Evolutionary conservation across 2,888 invertebrate species (phyloP), one percentile per base, ranked within the genome.

Genomic region (Leistus spinibarbis): DNA sequence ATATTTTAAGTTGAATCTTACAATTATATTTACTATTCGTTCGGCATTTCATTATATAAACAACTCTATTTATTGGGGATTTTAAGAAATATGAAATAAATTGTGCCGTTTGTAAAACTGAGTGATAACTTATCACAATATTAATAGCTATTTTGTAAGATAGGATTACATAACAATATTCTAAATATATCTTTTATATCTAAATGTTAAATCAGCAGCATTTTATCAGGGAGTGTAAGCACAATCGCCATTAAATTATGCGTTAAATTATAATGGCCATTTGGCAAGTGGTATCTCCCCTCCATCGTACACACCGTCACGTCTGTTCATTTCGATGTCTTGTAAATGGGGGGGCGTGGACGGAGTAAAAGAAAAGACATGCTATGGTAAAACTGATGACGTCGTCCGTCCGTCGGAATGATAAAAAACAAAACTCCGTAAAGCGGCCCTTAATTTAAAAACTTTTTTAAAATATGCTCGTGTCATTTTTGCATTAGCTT

Each of bases 401-500:
- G 56, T 63, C 63, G 7, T 40, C n/a, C 22, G 65, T 66, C 56
- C 72, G 20, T 23, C 24, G 27, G 53, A 73, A 73, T 73, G 73
- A 62, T 60, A 73, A 73, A 73, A 73, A 66, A 72, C 72, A 73
- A 73, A 67, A 67, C 73, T 73, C 73, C 60, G 62, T 67, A 73
- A 73, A 73, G 67, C 73, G 67, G 67, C 73, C 53, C 73, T 73
- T 73, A 67, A 73, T 73, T 73, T 67, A 62, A 67, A 73, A 73
- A 73, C 53, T 73, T 73, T 73, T 67, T 67, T 53, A 73, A 73
- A 73, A 73, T 73, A 73, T 73, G 73, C 73, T 73, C 24, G 67
- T 73, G 73, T 73, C 73, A 73, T 73, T 73, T 73, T 73, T 73
- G 60, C 73, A 73, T 73, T 73, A 73, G 73, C 73, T 73, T 73